Evolutionary conservation across 2,797 vertebrate genomes (phyloP).

Genomic region (Arnoldichthys spilopterus): DNA sequence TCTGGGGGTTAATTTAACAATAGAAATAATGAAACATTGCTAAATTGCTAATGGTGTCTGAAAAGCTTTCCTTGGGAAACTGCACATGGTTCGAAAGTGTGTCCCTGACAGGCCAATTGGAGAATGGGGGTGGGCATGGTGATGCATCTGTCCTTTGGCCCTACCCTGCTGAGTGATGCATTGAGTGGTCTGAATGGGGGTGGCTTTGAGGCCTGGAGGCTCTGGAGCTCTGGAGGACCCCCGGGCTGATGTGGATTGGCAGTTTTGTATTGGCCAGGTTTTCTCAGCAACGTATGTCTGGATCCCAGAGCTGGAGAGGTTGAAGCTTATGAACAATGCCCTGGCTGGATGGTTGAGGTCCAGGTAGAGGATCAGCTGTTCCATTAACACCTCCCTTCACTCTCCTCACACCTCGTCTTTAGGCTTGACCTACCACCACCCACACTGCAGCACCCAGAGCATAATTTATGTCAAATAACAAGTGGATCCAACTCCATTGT

Average conservation of each 20-base stretch:
- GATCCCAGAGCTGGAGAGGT: constrained; percentile 59
- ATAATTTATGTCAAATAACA: not conserved
- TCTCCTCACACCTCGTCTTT: constrained; percentile 28
- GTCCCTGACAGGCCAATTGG: constrained; percentile 3
- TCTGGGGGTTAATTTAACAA: not conserved
- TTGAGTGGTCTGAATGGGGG: constrained; percentile 44
- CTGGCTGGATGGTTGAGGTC: constrained; percentile 47
- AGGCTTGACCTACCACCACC: constrained; percentile 37
- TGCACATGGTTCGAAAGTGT: constrained; percentile 21
- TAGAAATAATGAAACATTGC: not conserved
- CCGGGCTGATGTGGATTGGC: constrained; percentile 45
- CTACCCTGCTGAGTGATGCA: constrained; percentile 56
- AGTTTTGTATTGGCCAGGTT: constrained; percentile 54
- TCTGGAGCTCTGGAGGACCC: constrained; percentile 49
- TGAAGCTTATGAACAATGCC: constrained; percentile 35
- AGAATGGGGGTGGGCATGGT: constrained; percentile 6
- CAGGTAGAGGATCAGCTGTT: constrained; percentile 68
- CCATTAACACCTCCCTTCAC: constrained; percentile 65
- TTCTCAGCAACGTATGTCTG: constrained; percentile 67
- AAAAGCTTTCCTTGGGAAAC: constrained; percentile 29
- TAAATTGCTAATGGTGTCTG: constrained; percentile 9
- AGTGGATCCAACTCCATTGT: not conserved
- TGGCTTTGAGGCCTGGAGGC: constrained; percentile 42
- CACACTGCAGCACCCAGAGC: constrained; percentile 36
- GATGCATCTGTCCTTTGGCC: constrained; percentile 44